Conservation (phyloP, 1,140 invertebrate species). For the Drosophila aff. region DNA sequence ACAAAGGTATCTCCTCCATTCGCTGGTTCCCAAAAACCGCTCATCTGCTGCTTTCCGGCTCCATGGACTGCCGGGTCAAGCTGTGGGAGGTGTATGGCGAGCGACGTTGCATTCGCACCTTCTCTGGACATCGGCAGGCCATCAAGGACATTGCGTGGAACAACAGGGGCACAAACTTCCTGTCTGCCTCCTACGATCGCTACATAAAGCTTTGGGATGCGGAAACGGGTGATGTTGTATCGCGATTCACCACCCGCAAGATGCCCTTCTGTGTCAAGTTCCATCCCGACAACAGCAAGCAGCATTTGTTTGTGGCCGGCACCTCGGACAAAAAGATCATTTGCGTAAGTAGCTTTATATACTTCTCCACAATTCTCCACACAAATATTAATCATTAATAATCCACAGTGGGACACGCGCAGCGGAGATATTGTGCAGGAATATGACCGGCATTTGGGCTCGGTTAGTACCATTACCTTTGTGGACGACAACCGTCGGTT, state of each 20-base stretch:
- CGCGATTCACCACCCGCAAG: conserved; percentile 97
- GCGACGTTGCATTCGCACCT: conserved; percentile 96
- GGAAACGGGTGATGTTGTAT: conserved; percentile 96
- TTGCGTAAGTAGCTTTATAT: conserved; percentile 90
- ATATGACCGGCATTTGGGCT: conserved; percentile 99
- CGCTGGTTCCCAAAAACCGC: conserved; percentile 98
- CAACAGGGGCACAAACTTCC: conserved; percentile 95
- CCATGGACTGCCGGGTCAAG: conserved; percentile 99
- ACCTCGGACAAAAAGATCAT: conserved; percentile 99
- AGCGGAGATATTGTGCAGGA: conserved; percentile 98
- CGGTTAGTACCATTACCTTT: conserved; percentile 99
- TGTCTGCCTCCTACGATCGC: conserved; percentile 96
- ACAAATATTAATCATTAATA: neutral
- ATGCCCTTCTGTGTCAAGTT: conserved; percentile 99
- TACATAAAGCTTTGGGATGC: conserved; percentile 99
- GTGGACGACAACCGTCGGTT: conserved; percentile 99
- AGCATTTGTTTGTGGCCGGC: conserved; percentile 98
- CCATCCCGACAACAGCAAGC: conserved; percentile 98
- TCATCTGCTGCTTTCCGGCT: conserved; percentile 97
- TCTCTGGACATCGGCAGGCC: conserved; percentile 98
- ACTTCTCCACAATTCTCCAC: neutral
- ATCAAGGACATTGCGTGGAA: conserved; percentile 99
- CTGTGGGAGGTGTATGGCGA: conserved; percentile 99
- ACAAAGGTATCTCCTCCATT: conserved; percentile 98
- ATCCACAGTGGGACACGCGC: conserved; percentile 95